Evolutionary conservation across 2,888 invertebrate genomes (phyloP).

Genomic region (Brachyptera putata): DNA sequence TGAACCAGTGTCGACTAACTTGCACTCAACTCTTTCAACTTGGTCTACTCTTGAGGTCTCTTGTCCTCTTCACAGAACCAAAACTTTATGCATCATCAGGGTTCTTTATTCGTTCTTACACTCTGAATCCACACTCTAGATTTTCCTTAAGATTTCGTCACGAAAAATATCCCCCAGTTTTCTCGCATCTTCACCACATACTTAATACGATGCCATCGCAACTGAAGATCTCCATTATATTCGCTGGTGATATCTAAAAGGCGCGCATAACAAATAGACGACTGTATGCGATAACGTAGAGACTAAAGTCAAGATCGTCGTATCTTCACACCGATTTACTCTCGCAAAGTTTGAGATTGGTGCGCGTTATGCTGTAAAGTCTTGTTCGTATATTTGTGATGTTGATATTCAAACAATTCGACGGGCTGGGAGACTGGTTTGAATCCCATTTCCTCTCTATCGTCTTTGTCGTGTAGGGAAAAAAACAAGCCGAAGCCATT

Average conservation of each 20-base stretch:
- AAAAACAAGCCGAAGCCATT: constrained; percentile 18
- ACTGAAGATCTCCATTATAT: constrained; percentile 6
- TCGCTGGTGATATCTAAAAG: constrained; percentile 10
- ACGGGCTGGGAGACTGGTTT: constrained; percentile 13
- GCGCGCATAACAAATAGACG: constrained; percentile 13
- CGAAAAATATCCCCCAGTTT: not conserved
- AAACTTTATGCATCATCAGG: constrained; percentile 18
- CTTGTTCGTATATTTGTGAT: constrained; percentile 21
- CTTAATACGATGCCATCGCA: not conserved
- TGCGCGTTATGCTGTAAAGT: constrained; percentile 10
- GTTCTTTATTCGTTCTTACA: constrained; percentile 5
- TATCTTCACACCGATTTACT: constrained; percentile 1
- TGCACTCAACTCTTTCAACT: constrained; percentile 10
- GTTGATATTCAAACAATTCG: constrained; percentile 23
- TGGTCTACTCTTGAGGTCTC: not conserved
- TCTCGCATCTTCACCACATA: not conserved
- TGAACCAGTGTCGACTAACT: constrained; percentile 15
- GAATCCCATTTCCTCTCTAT: constrained; percentile 16
- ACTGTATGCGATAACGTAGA: not conserved
- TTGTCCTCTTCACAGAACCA: constrained; percentile 1
- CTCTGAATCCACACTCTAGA: not conserved
- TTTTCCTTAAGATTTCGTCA: constrained; percentile 15
- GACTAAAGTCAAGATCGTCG: constrained; percentile 7
- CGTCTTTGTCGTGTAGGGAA: not conserved
- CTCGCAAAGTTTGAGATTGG: not conserved